Conservation (phyloP, 1,140 invertebrate species). For the Tribolium madens region DNA sequence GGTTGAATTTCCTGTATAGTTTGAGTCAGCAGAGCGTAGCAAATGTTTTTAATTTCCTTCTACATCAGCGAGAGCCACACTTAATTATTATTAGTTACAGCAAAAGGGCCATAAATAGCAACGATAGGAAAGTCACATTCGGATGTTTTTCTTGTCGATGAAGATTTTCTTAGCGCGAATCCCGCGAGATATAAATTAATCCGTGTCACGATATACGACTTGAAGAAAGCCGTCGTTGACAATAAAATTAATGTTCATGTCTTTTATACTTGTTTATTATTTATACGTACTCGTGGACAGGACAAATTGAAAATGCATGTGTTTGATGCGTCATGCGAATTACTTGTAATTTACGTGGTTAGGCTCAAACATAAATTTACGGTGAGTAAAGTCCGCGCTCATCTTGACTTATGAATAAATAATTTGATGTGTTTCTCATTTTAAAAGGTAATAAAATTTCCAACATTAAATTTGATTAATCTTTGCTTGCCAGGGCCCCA, state of each 20-base stretch:
- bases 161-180: slow-evolving; percentile 1
- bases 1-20: slow-evolving; percentile 39
- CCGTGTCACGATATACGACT: background rate
- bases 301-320: slow-evolving; percentile 52
- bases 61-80: slow-evolving; percentile 24
- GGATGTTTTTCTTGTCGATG: background rate
- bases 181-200: slow-evolving; percentile 7
- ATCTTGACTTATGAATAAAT: slow-evolving; percentile 40
- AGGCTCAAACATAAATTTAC: slow-evolving; percentile 39
- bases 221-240: slow-evolving; percentile 38
- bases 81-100: slow-evolving; percentile 31
- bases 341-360: slow-evolving; percentile 46
- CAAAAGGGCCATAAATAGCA: slow-evolving; percentile 4
- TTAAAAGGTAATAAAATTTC: slow-evolving; percentile 39
- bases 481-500: background rate
- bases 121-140: background rate
- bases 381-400: slow-evolving; percentile 27
- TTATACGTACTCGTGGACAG: slow-evolving; percentile 45
- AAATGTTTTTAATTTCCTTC: slow-evolving; percentile 45
- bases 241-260: slow-evolving; percentile 48
- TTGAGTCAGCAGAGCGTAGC: slow-evolving; percentile 41
- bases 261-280: slow-evolving; percentile 46
- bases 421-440: slow-evolving; percentile 36
- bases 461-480: slow-evolving; percentile 39
- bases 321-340: slow-evolving; percentile 48